Evolutionary conservation across 2,113 vertebrate species (phyloP).

Genomic region (Pelmatolapia mariae): DNA sequence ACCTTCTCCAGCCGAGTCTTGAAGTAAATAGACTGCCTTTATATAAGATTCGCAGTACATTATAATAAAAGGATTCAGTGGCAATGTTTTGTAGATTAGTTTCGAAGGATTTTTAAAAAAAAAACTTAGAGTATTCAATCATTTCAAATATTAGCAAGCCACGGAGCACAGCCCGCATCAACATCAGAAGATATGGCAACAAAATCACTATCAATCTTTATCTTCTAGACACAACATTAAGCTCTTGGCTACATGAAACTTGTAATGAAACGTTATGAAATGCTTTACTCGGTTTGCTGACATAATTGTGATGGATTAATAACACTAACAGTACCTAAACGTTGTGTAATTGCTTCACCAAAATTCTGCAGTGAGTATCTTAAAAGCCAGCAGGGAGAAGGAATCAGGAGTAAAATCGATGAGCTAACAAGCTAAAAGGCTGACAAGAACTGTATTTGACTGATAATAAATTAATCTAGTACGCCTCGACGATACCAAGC

Average conservation of each 20-base stretch:
- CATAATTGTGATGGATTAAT: neutral
- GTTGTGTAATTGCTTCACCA: neutral
- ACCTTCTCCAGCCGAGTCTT: neutral
- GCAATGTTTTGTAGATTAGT: neutral
- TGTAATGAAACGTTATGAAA: neutral
- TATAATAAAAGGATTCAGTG: neutral
- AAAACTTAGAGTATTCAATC: neutral
- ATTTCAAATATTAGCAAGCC: neutral
- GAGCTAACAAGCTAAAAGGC: neutral
- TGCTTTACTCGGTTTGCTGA: neutral
- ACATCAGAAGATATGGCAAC: neutral
- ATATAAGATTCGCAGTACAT: neutral
- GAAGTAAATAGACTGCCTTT: neutral
- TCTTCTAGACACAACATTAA: neutral
- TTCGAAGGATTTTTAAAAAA: rapidly evolving
- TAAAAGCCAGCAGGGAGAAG: neutral
- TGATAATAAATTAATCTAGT: neutral
- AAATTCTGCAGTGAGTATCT: neutral
- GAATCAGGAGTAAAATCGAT: neutral
- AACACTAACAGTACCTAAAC: neutral
- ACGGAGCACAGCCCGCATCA: neutral
- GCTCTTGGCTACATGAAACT: neutral
- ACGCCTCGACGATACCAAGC: neutral
- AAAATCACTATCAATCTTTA: neutral
- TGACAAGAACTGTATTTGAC: neutral